Conservation (phyloP, 2,888 invertebrate species). For the Drosophila vallismaia region DNA sequence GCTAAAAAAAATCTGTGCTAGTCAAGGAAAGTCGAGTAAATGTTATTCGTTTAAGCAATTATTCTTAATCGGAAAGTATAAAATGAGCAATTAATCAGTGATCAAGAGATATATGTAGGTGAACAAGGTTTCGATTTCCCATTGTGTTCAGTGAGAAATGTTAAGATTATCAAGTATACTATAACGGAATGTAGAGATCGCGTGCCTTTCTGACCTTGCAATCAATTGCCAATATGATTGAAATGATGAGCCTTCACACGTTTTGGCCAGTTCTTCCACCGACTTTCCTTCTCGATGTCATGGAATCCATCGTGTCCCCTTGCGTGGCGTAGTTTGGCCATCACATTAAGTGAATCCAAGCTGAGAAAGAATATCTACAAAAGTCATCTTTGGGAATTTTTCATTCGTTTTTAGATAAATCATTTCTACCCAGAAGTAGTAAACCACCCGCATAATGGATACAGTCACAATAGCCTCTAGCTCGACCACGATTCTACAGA, state of each 20-base stretch:
- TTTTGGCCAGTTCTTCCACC: slow-evolving; percentile 30
- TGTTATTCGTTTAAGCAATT: not conserved
- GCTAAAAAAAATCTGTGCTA: not conserved
- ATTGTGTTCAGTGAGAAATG: slow-evolving; percentile 11
- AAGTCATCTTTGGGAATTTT: not conserved
- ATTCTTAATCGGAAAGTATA: slow-evolving; percentile 1
- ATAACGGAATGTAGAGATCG: slow-evolving; percentile 14
- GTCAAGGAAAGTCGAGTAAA: not conserved
- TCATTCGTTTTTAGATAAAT: not conserved
- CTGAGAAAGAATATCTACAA: slow-evolving; percentile 1
- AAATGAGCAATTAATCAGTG: slow-evolving; percentile 13
- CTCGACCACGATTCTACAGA: not conserved
- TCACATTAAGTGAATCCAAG: not conserved
- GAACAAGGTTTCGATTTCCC: not conserved
- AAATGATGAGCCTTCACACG: slow-evolving; percentile 20
- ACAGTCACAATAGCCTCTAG: not conserved
- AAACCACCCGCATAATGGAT: slow-evolving; percentile 10
- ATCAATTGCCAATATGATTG: slow-evolving; percentile 1
- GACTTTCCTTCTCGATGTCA: slow-evolving; percentile 25
- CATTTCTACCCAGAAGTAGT: slow-evolving; percentile 4
- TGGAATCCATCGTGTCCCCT: slow-evolving; percentile 50
- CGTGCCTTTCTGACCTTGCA: slow-evolving; percentile 18
- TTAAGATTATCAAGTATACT: not conserved
- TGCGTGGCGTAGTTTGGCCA: slow-evolving; percentile 17
- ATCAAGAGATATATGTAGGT: slow-evolving; percentile 10